phyloP scores from a whole-genome alignment of 1,140 invertebrate species.

The Nylanderia fulva region DNA sequence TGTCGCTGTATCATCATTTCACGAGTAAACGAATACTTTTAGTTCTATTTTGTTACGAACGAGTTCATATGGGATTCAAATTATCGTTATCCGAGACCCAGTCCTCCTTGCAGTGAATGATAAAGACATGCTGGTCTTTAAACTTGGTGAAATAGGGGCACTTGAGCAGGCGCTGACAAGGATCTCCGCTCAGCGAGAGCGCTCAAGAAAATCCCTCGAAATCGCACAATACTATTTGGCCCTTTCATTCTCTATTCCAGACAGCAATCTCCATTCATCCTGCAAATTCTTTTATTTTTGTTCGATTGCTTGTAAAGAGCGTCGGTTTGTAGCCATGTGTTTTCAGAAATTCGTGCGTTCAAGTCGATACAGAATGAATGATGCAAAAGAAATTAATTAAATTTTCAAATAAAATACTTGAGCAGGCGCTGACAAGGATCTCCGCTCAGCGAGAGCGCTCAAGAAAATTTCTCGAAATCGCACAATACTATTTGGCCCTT shows the following conservation, averaged over 20 bases:
- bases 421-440: constrained; percentile 46
- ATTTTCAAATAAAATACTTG: constrained; percentile 23
- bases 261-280: constrained; percentile 50
- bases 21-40: not conserved
- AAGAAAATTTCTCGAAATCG: constrained; percentile 35
- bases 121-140: constrained; percentile 38
- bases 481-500: not conserved
- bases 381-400: not conserved
- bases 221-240: not conserved
- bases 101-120: constrained; percentile 1
- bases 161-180: constrained; percentile 44
- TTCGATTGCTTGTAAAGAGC: constrained; percentile 25
- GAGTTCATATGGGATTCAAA: not conserved
- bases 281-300: constrained; percentile 35
- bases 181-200: constrained; percentile 14
- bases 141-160: constrained; percentile 27
- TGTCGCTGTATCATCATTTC: not conserved
- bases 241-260: not conserved
- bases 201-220: constrained; percentile 36
- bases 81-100: not conserved
- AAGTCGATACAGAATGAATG: not conserved
- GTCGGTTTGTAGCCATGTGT: not conserved
- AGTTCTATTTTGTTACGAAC: not conserved
- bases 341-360: not conserved
- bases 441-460: constrained; percentile 1